Evolutionary conservation across 1,140 invertebrate species (phyloP), one percentile per base, ranked within the genome.

Genomic region (Drosophila bocki): DNA sequence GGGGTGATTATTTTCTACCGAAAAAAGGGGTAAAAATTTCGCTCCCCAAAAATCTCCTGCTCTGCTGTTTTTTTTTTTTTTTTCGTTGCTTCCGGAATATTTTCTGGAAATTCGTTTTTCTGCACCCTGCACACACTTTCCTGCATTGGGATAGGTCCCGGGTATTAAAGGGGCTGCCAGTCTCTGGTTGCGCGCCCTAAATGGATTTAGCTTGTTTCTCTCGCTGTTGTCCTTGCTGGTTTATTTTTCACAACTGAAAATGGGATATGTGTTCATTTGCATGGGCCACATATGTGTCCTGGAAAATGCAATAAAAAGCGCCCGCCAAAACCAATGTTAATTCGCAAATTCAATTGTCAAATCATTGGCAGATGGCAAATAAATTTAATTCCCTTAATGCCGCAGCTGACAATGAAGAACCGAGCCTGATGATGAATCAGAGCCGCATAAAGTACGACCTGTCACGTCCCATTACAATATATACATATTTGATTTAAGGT

Each of bases 321-420:
- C 56, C n/a, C 22, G 22, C 32, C 54, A 47, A 60, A 50, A 7
- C 37, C 60, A 41, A 51, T 71, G 83, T 75, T 82, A 76, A 86
- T 83, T 78, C 72, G 85, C 67, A 78, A 88, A 84, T 71, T 88
- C 84, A 80, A 87, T 88, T 83, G 77, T 74, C 84, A 88, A 87
- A 83, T 87, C 80, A 87, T 70, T 82, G 57, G 53, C 58, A 79
- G 61, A 62, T 48, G 67, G 44, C 65, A 59, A 35, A 78, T 78
- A 78, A 78, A 78, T 78, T 78, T 48, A 63, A 78, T 78, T 70
- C 68, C 47, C 41, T 71, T 62, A 63, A 48, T 70, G 53, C 37
- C 33, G 42, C 63, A 33, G 63, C 67, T 50, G 61, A 42, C 61
- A 69, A 33, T 26, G 62, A 53, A 67, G 65, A 51, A n/a, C 35